Evolutionary conservation across 2,797 vertebrate species (phyloP), one percentile per base, ranked within the genome.

Genomic region (Xiphorhynchus erythropygius): DNA sequence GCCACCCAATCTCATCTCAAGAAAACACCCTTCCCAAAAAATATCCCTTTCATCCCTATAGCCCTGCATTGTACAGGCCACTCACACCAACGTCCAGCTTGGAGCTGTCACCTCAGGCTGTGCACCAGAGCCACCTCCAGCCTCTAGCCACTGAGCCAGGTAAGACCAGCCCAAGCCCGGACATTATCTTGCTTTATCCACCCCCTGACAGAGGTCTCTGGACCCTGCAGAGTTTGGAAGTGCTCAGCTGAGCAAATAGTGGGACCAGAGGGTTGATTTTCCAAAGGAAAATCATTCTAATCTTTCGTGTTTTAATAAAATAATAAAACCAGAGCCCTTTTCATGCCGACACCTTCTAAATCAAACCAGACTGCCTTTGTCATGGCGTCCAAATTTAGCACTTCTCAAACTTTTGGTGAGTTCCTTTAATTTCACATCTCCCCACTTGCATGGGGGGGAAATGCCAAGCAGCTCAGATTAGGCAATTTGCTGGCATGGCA

Each of bases 191-290:
- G 6, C 46, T 86, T 85, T 65, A 62, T 53, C 6, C 47, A 49
- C 11, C 14, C 80, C 49, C 23, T 35, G 24, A 35, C 13, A 7
- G 69, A 74, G 46, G 41, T 77, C 35, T 37, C 18, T 21, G 47
- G n/a, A 73, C 55, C 50, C 57, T 0, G 41, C 2, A 11, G 63
- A 28, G 15, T 75, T 91, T 82, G 81, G 39, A 91, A 89, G 42
- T 56, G 37, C 56, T 97, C 96, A 97, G 96, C 93, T 97, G 96
- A 96, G 95, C 77, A 97, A 97, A 97, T 57, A 97, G 62, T 47
- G n/a, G 70, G 85, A 84, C 39, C 6, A 4, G 30, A 5, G 37
- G 7, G 24, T 77, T 83, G 93, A 73, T 89, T 96, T 95, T 84
- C 91, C 70, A 53, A 69, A 28, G 96, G 95, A 97, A 97, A 97